Evolutionary conservation across 2,113 vertebrate species (phyloP).

Genomic region (Podarcis muralis): DNA sequence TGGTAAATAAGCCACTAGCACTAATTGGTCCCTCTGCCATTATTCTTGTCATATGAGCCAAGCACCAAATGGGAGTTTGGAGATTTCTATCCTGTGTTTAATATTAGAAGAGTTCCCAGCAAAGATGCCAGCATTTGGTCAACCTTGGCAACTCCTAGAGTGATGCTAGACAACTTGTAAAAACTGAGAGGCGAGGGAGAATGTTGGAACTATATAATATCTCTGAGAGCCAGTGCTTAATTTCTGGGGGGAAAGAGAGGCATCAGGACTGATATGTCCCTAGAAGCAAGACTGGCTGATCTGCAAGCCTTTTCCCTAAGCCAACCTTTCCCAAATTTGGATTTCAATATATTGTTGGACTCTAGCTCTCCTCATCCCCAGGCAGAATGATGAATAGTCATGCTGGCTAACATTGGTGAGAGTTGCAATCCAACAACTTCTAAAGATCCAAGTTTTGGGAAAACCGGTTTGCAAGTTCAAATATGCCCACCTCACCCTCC

Average conservation of each 20-base stretch:
- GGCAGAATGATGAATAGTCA: too few relatives aligned
- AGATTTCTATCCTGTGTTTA: slow-evolving; percentile 37
- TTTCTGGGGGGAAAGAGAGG: not conserved
- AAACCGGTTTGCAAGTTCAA: too few relatives aligned
- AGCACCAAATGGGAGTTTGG: slow-evolving; percentile 54
- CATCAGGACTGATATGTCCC: not conserved
- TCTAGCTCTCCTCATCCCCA: too few relatives aligned
- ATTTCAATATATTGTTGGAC: too few relatives aligned
- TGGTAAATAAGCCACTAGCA: slow-evolving; percentile 46
- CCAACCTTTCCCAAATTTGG: not conserved
- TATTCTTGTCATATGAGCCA: slow-evolving; percentile 46
- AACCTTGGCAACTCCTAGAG: not conserved
- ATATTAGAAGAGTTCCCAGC: slow-evolving; percentile 1
- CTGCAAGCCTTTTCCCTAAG: not conserved
- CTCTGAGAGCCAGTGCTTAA: not conserved
- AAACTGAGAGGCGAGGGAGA: not conserved
- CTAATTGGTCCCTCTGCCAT: slow-evolving; percentile 62
- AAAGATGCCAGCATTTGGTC: not conserved
- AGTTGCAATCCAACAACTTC: too few relatives aligned
- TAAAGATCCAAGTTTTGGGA: too few relatives aligned
- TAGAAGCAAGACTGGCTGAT: not conserved
- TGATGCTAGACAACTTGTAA: not conserved
- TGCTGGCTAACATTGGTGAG: too few relatives aligned
- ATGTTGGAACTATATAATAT: not conserved
- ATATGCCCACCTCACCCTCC: too few relatives aligned